Percentiles rank a stretch among this genome's conserved stretches.
Evolutionary conservation across 2,113 vertebrate genomes (phyloP).

Genomic region (Corvus moneduloides): DNA sequence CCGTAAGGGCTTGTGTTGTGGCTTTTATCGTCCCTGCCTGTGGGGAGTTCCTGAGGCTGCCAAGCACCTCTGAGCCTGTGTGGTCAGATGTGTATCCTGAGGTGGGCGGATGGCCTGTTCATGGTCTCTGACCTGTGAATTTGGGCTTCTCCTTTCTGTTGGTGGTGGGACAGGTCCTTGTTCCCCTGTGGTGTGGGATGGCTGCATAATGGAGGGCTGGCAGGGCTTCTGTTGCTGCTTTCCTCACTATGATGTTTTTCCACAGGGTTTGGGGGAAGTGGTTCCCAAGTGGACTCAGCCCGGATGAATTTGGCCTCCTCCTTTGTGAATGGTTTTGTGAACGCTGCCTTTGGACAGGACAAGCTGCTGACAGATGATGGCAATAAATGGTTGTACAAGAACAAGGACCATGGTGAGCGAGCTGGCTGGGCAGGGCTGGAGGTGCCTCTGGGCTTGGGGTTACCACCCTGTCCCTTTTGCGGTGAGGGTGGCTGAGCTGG

Average conservation of each 20-base stretch:
- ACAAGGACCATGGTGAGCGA: slow-evolving; percentile 93
- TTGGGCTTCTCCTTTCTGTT: neutral
- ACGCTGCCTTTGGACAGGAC: slow-evolving; percentile 96
- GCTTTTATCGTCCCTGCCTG: rapidly evolving
- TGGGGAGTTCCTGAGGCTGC: neutral
- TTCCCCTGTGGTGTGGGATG: rapidly evolving
- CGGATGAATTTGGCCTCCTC: slow-evolving; percentile 98
- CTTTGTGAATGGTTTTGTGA: slow-evolving; percentile 97
- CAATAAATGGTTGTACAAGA: slow-evolving; percentile 99
- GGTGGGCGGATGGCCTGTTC: neutral
- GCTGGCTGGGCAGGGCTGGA: neutral
- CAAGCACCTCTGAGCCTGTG: neutral
- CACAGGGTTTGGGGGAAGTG: slow-evolving; percentile 93
- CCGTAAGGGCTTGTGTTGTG: slow-evolving; percentile 73
- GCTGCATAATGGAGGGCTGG: neutral
- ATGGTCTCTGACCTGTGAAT: neutral
- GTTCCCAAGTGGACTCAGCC: slow-evolving; percentile 96
- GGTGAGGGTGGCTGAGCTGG: neutral
- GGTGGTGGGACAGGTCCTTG: neutral
- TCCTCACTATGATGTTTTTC: neutral
- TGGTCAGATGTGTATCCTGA: neutral
- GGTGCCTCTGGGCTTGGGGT: neutral
- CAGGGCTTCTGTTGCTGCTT: neutral
- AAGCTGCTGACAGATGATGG: slow-evolving; percentile 97
- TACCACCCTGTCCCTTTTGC: neutral